Evolutionary conservation across 2,888 invertebrate species (phyloP), one percentile per base, ranked within the genome.

Genomic region (Agonopterix heracliana): DNA sequence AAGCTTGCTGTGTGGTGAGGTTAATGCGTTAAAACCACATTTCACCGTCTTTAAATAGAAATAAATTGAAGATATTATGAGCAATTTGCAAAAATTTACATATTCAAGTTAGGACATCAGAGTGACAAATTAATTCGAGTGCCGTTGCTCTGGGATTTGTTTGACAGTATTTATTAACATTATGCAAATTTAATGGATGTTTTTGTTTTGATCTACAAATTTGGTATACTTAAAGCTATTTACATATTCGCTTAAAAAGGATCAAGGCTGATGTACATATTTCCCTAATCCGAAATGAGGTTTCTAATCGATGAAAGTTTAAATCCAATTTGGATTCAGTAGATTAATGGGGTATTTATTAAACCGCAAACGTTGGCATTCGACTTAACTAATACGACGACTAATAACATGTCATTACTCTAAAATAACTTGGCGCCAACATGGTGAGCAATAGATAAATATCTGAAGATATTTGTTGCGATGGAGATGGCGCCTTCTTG

Each of bases 11-110:
- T 14, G 52, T 54, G 55, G 46, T 54, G 50, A 57, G 57, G 54
- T 59, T 41, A 50, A 57, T 53, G 50, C 49, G 57, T 59, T 56
- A 56, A 65, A 61, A 57, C 57, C 55, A 52, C 56, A 60, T 55
- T 60, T 54, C 54, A 57, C 49, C 52, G 59, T 50, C 26, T 59
- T 54, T 60, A 54, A 61, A 54, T 54, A 52, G 59, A 50, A 55
- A 66, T 63, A 68, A 69, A 61, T 51, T 52, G 44, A 54, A 48
- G 34, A 51, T 36, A 48, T 55, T 54, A 54, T 44, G 48, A 47
- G 46, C 10, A 51, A 54, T 57, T 56, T 55, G 55, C 54, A 47
- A 55, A 58, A 51, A 56, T 54, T 57, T 54, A 38, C 54, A 58
- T 50, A 48, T 57, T 51, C 45, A 44, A 17, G 43, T 17, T 49